Percentiles rank a stretch among this genome's conserved stretches.
These are phyloP conservation scores for Xanthia togata DNA, from an alignment of 2,888 invertebrate genomes.

Conservation along the genomic window DNA sequence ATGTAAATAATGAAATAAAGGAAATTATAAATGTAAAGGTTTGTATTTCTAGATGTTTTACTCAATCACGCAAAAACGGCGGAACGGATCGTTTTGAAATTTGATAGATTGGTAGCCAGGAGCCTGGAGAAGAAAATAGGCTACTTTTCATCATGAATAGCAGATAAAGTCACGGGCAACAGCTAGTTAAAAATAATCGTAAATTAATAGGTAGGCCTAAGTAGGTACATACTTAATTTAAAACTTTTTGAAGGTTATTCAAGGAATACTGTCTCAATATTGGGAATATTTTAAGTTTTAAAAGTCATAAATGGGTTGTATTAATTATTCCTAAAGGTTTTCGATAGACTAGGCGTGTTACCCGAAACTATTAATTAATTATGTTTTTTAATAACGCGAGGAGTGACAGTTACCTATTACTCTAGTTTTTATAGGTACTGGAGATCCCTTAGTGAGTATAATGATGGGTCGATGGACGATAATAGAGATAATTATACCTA, in stretches of 20 bases:
- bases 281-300: conserved; percentile 19
- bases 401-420: conserved; percentile 6
- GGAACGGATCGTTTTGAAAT: no score
- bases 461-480: conserved; percentile 13
- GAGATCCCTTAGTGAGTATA: background rate
- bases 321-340: conserved; percentile 43
- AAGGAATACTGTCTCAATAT: conserved; percentile 5
- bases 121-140: no score
- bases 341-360: conserved; percentile 18
- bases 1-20: no score
- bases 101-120: no score
- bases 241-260: conserved; percentile 1
- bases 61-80: no score
- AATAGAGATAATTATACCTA: background rate
- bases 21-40: no score
- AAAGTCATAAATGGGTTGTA: conserved; percentile 14
- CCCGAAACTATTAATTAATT: conserved; percentile 37
- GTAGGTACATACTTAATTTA: background rate
- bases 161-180: no score
- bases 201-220: background rate
- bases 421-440: conserved; percentile 32
- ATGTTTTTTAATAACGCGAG: conserved; percentile 31
- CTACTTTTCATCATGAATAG: no score
- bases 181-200: background rate
- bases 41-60: no score